phyloP scores from a whole-genome alignment of 2,888 invertebrate genomes.

The Lasioglossum malachurum region DNA sequence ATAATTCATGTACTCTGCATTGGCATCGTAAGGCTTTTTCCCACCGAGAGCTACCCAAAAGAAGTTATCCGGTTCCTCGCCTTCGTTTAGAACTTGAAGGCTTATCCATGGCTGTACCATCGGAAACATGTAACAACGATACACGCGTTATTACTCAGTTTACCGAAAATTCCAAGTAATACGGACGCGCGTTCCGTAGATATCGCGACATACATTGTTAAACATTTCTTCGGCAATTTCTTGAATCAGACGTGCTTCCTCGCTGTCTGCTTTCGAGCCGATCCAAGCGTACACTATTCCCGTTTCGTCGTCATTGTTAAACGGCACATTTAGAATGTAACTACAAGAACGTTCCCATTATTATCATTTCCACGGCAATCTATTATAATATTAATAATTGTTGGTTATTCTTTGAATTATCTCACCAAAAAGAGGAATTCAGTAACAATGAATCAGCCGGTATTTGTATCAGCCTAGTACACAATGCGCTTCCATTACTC shows the following conservation, averaged over 20 bases:
- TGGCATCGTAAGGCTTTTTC: conserved; percentile 94
- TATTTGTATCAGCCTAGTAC: conserved; percentile 96
- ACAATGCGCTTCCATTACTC: conserved; percentile 97
- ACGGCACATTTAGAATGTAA: conserved; percentile 96
- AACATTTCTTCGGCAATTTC: conserved; percentile 98
- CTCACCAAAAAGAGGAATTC: conserved; percentile 98
- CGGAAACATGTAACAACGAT: background rate
- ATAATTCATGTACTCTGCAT: conserved; percentile 96
- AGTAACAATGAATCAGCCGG: conserved; percentile 93
- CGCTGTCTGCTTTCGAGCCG: conserved; percentile 93
- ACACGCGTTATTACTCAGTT: conserved; percentile 3
- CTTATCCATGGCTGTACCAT: conserved; percentile 85
- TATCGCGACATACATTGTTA: conserved; percentile 89
- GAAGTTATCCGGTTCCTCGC: conserved; percentile 99
- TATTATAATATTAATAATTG: background rate
- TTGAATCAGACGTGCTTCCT: conserved; percentile 94
- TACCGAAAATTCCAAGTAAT: background rate
- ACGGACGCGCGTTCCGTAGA: background rate
- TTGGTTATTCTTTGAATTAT: conserved; percentile 15
- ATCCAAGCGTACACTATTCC: conserved; percentile 99
- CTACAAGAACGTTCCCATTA: conserved; percentile 85
- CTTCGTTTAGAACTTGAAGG: conserved; percentile 94
- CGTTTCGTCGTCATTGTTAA: conserved; percentile 93
- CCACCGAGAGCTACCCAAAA: conserved; percentile 99
- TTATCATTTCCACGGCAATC: background rate